A percentile compares a stretch with the other conserved stretches of the same genome.
phyloP scores from a whole-genome alignment of 2,888 invertebrate genomes.

The Caenorhabditis angaria region DNA sequence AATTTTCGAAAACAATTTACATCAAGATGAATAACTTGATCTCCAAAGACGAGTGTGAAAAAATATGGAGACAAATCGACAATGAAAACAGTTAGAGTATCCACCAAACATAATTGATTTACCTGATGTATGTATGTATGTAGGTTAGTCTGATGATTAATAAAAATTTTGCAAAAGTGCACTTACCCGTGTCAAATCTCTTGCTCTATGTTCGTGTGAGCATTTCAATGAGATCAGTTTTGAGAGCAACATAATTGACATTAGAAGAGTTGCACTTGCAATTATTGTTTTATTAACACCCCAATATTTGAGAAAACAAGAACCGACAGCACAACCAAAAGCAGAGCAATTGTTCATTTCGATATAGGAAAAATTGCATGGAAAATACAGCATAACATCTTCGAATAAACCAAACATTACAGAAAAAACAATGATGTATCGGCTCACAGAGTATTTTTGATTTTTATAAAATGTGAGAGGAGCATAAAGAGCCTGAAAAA shows the following conservation, averaged over 20 bases:
- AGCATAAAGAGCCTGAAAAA: not conserved
- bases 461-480: not conserved
- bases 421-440: not conserved
- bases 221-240: not conserved
- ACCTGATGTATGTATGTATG: not conserved
- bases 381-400: not conserved
- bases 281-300: not conserved
- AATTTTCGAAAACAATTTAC: not conserved
- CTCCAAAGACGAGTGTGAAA: not conserved
- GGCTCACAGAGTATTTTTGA: not conserved
- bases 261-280: not conserved
- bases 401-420: not conserved
- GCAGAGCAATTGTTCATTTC: not conserved
- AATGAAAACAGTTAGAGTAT: not conserved
- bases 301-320: not conserved
- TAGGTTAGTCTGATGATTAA: too few relatives aligned
- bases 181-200: not conserved
- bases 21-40: conserved; percentile 5
- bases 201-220: not conserved
- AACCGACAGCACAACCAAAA: not conserved
- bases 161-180: too few relatives aligned
- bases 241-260: not conserved
- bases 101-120: not conserved
- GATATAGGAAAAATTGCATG: not conserved
- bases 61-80: conserved; percentile 1